Percentiles rank a stretch among this genome's conserved stretches.
Conservation (phyloP, 92 coral and sea anemone genomes). For the Palythoa heliodiscus region DNA sequence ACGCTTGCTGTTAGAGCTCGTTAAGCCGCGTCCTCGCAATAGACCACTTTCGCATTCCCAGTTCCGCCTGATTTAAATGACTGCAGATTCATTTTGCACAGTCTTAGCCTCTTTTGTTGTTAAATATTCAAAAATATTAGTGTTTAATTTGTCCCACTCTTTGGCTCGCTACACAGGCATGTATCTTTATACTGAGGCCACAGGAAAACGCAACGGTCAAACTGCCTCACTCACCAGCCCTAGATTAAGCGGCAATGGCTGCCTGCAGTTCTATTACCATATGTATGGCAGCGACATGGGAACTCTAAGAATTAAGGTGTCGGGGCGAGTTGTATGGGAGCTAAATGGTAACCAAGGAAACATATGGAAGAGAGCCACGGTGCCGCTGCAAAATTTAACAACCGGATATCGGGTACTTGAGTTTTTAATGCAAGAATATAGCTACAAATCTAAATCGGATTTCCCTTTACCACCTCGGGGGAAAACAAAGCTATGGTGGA, state of each 20-base stretch:
- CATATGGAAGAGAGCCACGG: constrained; percentile 25
- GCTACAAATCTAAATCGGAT: neutral
- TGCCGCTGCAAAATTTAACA: constrained; percentile 2
- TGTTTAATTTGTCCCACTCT: neutral
- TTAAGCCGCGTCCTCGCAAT: too few species aligned
- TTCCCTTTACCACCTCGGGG: too few species aligned
- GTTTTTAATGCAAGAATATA: neutral
- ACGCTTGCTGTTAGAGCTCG: too few species aligned
- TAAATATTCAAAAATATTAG: too few species aligned
- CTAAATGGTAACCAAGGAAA: constrained; percentile 29
- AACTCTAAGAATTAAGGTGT: constrained; percentile 11
- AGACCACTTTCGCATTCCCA: neutral
- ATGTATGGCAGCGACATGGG: constrained; percentile 27
- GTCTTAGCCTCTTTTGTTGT: too few species aligned
- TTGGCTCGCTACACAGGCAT: neutral
- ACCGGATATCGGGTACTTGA: constrained; percentile 4
- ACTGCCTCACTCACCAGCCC: constrained; percentile 1
- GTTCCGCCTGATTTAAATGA: too few species aligned
- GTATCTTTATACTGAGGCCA: constrained; percentile 13
- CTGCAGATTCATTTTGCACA: too few species aligned
- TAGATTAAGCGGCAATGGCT: neutral
- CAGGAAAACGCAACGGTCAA: neutral
- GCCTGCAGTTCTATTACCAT: constrained; percentile 29
- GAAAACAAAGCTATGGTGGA: too few species aligned
- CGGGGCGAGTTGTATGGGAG: constrained; percentile 7